Conservation (phyloP, 2,888 invertebrate species). For the Nephrotoma flavescens region DNA sequence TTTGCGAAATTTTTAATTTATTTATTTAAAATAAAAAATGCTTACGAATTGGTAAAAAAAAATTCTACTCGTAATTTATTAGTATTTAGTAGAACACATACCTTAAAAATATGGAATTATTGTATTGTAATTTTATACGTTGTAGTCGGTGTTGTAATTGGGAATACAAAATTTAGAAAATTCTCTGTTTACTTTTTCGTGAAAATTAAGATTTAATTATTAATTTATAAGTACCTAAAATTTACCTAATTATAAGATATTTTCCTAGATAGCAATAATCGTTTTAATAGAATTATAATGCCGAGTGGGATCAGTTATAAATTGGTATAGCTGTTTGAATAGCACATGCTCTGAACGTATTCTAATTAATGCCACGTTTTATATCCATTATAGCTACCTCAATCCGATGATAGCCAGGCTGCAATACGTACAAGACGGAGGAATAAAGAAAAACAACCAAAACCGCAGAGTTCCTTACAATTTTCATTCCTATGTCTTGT, state of each 20-base stretch:
- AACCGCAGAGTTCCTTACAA: constrained; percentile 19
- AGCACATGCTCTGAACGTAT: not conserved
- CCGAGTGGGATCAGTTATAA: not conserved
- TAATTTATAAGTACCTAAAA: not conserved
- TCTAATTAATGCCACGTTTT: not conserved
- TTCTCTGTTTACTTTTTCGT: not conserved
- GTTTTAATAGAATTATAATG: not conserved
- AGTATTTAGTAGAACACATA: not conserved
- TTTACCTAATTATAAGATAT: not conserved
- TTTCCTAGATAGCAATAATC: not conserved
- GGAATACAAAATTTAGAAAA: not conserved
- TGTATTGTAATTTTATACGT: not conserved
- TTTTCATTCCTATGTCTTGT: constrained; percentile 29
- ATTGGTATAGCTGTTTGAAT: not conserved
- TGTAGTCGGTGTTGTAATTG: not conserved
- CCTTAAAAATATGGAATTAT: not conserved
- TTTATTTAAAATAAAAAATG: not conserved
- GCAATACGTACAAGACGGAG: not conserved
- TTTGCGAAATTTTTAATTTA: not conserved
- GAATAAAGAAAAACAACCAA: not conserved
- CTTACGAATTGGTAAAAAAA: not conserved
- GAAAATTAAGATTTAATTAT: not conserved
- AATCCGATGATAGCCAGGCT: not conserved
- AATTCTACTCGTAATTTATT: not conserved
- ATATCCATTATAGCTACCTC: not conserved